These are phyloP conservation scores for Anarhynchus alexandrinus DNA, from an alignment of 2,113 vertebrate genomes.

Conservation along the genomic window DNA sequence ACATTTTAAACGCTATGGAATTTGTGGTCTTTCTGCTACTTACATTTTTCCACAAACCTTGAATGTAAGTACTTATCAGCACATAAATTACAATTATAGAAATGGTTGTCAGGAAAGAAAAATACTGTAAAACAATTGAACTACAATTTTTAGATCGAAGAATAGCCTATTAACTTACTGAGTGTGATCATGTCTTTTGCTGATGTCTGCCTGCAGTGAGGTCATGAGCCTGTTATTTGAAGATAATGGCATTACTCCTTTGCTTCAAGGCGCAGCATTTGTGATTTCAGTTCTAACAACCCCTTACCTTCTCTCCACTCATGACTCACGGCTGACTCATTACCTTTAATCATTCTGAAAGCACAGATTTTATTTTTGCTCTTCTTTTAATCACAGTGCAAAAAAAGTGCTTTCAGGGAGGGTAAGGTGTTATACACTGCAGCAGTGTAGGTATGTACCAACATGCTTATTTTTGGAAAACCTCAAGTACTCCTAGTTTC, in stretches of 20 bases:
- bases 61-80: neutral
- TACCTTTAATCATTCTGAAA: conserved; percentile 45
- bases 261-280: neutral
- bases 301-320: neutral
- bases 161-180: neutral
- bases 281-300: neutral
- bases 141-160: neutral
- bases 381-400: neutral
- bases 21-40: neutral
- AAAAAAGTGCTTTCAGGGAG: neutral
- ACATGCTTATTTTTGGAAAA: neutral
- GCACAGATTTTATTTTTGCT: conserved; percentile 21
- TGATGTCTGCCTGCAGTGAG: conserved; percentile 5
- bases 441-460: neutral
- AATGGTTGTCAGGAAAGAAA: neutral
- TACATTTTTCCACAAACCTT: neutral
- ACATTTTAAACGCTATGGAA: neutral
- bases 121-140: neutral
- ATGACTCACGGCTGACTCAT: conserved; percentile 40
- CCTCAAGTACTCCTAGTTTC: neutral
- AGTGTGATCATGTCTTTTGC: conserved; percentile 1
- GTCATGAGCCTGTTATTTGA: conserved; percentile 18
- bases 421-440: neutral
- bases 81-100: neutral
- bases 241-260: conserved; percentile 4